Base-by-base conservation (phyloP, 1,140 invertebrate species). In the Cepaea nemoralis region DNA sequence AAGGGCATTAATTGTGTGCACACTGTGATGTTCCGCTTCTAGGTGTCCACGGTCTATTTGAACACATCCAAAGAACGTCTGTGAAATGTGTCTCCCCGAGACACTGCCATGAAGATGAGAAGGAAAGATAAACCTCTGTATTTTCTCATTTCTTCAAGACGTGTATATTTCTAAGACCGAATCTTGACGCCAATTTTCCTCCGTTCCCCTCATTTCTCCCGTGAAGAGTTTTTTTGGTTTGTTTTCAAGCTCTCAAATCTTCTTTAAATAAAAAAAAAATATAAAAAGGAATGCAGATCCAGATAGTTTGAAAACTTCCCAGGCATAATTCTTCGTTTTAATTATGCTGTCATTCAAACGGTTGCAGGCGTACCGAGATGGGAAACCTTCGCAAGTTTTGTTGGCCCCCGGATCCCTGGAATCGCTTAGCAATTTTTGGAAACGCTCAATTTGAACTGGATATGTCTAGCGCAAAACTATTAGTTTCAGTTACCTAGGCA, bases 341-440 rank as follows among this genome's bases (percentile, higher is more conserved):
- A 69, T 69, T 69, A 69, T 35, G 67, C 67, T 69, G 67, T 69
- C 67, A 69, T 69, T 69, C 67, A 69, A 69, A 24, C 6, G 12
- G 27, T 69, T 59, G 33, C 67, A 69, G 67, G 10, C 31, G 31
- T 35, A 33, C 24, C 31, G 33, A 35, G 12, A 27, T 66, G 31
- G 37, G 35, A 33, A 33, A 14, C 37, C 67, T 35, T 35, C 33
- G 14, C 5, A 14, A 10, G n/a, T 39, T 37, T 37, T 2, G 6
- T 37, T 8, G 6, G 2, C 5, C 27, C 8, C n/a, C 67, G 31
- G 37, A 3, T 2, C 31, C 67, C 14, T 39, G 37, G 33, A 69
- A n/a, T 39, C 67, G 31, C 10, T 69, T 69, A 35, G 35, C 31
- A 33, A 35, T 59, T n/a, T 69, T 24, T 69, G n/a, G 67, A 69